Percentiles rank a stretch among this genome's conserved stretches.
These are phyloP conservation scores for Fringilla coelebs DNA, from an alignment of 2,797 vertebrate species.

Conservation along the genomic window DNA sequence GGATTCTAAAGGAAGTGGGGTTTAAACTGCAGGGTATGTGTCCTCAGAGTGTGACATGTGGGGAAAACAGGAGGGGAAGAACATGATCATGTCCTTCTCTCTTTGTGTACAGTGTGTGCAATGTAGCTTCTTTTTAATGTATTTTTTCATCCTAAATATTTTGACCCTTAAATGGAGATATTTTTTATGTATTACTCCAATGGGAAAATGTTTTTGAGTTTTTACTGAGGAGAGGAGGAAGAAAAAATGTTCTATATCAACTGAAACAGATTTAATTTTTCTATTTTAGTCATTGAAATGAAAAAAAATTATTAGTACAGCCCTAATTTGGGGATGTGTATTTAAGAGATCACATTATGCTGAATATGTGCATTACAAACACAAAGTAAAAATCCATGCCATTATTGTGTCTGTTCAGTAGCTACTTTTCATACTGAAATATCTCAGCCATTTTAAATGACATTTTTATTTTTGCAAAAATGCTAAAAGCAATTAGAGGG, in stretches of 20 bases:
- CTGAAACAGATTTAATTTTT: not conserved
- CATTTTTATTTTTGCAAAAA: constrained; percentile 70
- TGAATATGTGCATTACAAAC: constrained; percentile 8
- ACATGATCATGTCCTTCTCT: not conserved
- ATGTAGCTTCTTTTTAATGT: not conserved
- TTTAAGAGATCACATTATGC: constrained; percentile 28
- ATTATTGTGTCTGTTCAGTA: constrained; percentile 17
- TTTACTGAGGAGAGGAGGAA: not conserved
- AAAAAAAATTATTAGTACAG: not conserved
- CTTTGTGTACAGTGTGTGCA: not conserved
- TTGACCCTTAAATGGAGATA: not conserved
- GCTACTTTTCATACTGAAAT: constrained; percentile 64
- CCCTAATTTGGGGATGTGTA: constrained; percentile 8
- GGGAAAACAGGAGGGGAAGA: not conserved
- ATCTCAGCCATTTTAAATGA: constrained; percentile 65
- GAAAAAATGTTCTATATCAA: not conserved
- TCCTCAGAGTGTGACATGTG: not conserved
- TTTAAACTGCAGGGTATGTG: not conserved
- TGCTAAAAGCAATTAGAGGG: constrained; percentile 66
- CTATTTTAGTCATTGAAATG: not conserved
- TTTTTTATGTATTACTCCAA: not conserved
- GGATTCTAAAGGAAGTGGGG: not conserved
- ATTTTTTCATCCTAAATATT: not conserved
- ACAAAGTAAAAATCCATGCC: constrained; percentile 26
- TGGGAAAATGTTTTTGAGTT: not conserved